These are phyloP conservation scores for Xanthorhoe designata DNA, from an alignment of 2,888 invertebrate genomes.

Conservation along the genomic window DNA sequence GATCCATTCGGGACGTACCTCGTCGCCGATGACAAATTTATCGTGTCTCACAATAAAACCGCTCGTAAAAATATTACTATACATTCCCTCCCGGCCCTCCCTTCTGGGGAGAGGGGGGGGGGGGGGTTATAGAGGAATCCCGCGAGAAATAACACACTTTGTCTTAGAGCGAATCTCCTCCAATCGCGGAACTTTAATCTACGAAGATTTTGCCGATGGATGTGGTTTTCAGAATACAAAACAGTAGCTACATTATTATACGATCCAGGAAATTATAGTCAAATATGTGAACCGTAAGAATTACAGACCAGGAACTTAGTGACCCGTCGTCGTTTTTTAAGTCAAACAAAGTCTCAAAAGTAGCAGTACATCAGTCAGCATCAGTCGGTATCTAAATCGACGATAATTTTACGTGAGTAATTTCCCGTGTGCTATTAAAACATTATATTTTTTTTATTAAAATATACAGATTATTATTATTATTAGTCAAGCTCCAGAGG, in stretches of 20 bases:
- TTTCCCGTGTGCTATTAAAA: too few relatives aligned
- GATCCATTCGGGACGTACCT: constrained; percentile 29
- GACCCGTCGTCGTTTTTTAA: too few relatives aligned
- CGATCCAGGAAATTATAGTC: neutral
- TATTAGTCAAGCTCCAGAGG: too few relatives aligned
- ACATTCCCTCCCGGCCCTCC: constrained; percentile 44
- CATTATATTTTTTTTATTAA: too few relatives aligned
- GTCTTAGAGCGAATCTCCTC: constrained; percentile 76
- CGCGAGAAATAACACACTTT: constrained; percentile 83
- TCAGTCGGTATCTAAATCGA: too few relatives aligned
- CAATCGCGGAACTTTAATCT: constrained; percentile 59
- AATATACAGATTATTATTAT: too few relatives aligned
- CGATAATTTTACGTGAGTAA: too few relatives aligned
- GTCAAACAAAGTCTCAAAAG: too few relatives aligned
- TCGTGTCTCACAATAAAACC: constrained; percentile 74
- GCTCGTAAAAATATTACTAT: constrained; percentile 82
- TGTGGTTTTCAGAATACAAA: constrained; percentile 41
- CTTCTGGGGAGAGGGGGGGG: constrained; percentile 33
- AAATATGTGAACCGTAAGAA: constrained; percentile 3
- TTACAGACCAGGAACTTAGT: too few relatives aligned
- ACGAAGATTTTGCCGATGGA: constrained; percentile 40
- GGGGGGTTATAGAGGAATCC: constrained; percentile 52
- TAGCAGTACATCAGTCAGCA: too few relatives aligned
- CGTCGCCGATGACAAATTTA: constrained; percentile 76
- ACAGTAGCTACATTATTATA: neutral